Evolutionary conservation across 2,113 vertebrate genomes (phyloP).

Genomic region (Pollimyrus isidori): DNA sequence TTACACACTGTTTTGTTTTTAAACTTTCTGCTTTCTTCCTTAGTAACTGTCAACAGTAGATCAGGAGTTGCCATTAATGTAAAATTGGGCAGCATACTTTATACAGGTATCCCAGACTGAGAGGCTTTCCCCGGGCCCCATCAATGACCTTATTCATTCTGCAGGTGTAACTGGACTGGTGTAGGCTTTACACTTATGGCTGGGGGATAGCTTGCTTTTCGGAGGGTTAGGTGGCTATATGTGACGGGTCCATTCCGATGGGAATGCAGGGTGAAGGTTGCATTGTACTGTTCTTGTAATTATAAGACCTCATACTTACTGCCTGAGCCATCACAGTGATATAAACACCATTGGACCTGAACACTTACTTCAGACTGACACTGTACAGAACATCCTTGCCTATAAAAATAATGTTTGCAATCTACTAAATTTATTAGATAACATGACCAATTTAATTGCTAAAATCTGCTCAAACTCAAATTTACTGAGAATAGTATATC

Average conservation of each 20-base stretch:
- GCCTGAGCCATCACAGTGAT: background rate
- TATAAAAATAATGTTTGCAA: background rate
- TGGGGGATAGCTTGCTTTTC: conserved; percentile 7
- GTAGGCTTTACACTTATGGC: conserved; percentile 33
- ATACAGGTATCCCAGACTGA: conserved; percentile 60
- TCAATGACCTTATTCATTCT: conserved; percentile 58
- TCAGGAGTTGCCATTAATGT: background rate
- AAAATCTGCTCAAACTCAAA: background rate
- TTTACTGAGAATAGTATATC: background rate
- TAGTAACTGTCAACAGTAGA: background rate
- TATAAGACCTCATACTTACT: background rate
- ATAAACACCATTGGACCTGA: background rate
- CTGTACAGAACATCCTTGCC: background rate
- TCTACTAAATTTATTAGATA: background rate
- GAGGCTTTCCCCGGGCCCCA: conserved; percentile 47
- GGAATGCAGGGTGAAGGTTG: background rate
- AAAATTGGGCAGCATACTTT: background rate
- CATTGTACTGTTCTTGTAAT: background rate
- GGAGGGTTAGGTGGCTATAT: background rate
- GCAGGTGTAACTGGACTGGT: conserved; percentile 57
- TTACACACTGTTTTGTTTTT: background rate
- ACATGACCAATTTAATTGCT: background rate
- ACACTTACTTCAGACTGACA: background rate
- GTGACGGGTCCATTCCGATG: background rate
- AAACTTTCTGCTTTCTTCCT: background rate